Percentiles rank a stretch among this genome's conserved stretches.
These are phyloP conservation scores for Calidris pugnax DNA, from an alignment of 2,113 vertebrate species.

Conservation along the genomic window DNA sequence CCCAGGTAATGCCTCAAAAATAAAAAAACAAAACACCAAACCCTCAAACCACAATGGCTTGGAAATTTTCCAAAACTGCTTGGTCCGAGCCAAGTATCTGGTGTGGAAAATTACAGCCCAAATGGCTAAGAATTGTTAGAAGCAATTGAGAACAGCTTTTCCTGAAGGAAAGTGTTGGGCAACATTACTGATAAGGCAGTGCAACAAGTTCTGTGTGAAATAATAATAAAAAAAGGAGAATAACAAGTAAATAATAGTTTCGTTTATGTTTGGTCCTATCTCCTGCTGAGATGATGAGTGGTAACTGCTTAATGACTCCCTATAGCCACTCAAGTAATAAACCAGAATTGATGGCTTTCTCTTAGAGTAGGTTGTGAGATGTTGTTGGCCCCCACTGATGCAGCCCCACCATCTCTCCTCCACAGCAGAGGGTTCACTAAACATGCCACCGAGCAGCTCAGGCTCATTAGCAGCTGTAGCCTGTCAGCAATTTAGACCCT, in stretches of 20 bases:
- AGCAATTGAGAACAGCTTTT: neutral
- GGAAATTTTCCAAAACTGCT: neutral
- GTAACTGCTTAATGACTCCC: neutral
- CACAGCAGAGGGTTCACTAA: neutral
- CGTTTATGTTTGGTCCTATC: neutral
- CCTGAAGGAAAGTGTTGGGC: neutral
- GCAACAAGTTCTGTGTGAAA: neutral
- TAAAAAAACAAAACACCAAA: too few species aligned
- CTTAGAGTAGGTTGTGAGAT: neutral
- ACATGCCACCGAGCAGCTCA: neutral
- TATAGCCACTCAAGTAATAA: neutral
- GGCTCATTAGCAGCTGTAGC: neutral
- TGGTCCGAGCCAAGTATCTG: neutral
- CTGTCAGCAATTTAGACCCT: neutral
- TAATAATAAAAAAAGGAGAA: neutral
- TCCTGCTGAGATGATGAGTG: neutral
- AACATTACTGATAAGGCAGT: neutral
- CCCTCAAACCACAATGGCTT: neutral
- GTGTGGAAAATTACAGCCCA: neutral
- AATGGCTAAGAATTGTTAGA: neutral
- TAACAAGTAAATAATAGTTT: neutral
- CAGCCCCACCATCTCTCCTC: neutral
- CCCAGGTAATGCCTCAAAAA: neutral
- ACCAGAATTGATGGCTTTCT: neutral
- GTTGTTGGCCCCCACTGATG: neutral